Percentiles rank a stretch among this genome's conserved stretches.
Conservation (phyloP, 2,888 invertebrate species). For the Eristalis arbustorum region DNA sequence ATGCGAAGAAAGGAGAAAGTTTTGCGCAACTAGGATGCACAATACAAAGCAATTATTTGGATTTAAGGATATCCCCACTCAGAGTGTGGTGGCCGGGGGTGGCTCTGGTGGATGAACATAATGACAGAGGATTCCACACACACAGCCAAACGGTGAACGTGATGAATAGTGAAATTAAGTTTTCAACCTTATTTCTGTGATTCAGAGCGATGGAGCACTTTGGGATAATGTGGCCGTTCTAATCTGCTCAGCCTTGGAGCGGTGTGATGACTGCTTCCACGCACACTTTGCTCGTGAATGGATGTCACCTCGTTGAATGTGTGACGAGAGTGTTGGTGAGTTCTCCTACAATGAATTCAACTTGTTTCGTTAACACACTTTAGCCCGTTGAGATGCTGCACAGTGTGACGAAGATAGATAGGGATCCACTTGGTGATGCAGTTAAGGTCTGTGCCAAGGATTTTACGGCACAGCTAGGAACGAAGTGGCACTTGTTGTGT, state of each 20-base stretch:
- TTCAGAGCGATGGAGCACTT: not conserved
- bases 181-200: not conserved
- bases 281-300: too few species aligned
- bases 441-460: too few species aligned
- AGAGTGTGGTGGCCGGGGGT: not conserved
- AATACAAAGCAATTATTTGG: constrained; percentile 30
- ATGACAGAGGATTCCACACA: not conserved
- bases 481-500: too few species aligned
- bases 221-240: not conserved
- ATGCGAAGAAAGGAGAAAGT: not conserved
- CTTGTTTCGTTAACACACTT: too few species aligned
- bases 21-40: constrained; percentile 1
- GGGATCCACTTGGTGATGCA: too few species aligned
- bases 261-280: not conserved
- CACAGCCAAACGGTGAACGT: not conserved
- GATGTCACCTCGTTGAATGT: not conserved
- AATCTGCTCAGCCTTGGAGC: not conserved
- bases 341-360: too few species aligned
- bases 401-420: too few species aligned
- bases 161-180: constrained; percentile 15
- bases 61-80: constrained; percentile 21
- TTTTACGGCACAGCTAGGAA: too few species aligned
- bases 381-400: too few species aligned
- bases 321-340: not conserved
- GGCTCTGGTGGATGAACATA: not conserved